Percentiles rank a stretch among this genome's conserved stretches.
Evolutionary conservation across 2,888 invertebrate genomes (phyloP).

Genomic region (Drosophila lacicola): DNA sequence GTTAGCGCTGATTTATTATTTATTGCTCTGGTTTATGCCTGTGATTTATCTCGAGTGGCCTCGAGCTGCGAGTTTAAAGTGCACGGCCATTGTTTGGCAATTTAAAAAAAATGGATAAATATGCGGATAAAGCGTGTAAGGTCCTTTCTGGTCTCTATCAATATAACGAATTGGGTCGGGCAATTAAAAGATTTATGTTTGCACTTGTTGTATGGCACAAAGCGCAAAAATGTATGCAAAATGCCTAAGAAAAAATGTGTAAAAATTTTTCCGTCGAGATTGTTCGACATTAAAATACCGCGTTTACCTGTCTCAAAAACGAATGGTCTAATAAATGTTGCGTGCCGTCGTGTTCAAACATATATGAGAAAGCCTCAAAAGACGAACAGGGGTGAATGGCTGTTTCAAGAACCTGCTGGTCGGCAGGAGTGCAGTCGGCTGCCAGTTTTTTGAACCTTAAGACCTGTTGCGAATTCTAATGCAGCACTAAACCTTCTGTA

Average conservation of each 20-base stretch:
- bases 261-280: not conserved
- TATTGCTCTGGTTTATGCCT: constrained; percentile 66
- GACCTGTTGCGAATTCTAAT: no score
- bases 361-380: no score
- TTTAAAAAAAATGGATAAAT: constrained; percentile 31
- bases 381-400: no score
- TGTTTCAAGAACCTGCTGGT: no score
- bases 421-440: no score
- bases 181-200: constrained; percentile 70
- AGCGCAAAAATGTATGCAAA: constrained; percentile 5
- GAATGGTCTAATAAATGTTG: no score
- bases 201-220: constrained; percentile 49
- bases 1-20: constrained; percentile 75
- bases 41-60: constrained; percentile 66
- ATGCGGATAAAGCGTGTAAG: constrained; percentile 18
- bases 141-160: constrained; percentile 36
- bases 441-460: no score
- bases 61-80: constrained; percentile 46
- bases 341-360: no score
- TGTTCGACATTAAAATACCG: not conserved
- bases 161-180: constrained; percentile 44
- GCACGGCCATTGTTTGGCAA: constrained; percentile 42
- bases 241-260: not conserved
- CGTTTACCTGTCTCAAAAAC: not conserved
- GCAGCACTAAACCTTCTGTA: no score